phyloP scores from a whole-genome alignment of 1,140 invertebrate species.

The Penaeus indicus region DNA sequence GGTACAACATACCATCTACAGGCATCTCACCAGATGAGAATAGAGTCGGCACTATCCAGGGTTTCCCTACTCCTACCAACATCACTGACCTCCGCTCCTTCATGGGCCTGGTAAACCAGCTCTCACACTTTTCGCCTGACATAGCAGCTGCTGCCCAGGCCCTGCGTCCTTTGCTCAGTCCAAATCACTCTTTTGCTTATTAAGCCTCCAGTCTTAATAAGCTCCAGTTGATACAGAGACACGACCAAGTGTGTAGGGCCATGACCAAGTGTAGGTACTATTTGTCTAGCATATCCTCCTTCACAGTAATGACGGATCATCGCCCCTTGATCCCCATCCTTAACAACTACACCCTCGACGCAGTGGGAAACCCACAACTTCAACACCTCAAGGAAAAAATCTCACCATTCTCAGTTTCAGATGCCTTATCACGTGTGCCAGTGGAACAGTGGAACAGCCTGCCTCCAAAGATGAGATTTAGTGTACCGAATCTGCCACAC shows the following conservation, averaged over 20 bases:
- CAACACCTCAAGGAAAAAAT: constrained; percentile 49
- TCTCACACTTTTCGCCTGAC: constrained; percentile 5
- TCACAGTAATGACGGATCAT: too few relatives aligned
- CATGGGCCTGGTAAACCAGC: constrained; percentile 31
- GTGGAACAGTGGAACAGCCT: not conserved
- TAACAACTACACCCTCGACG: constrained; percentile 67
- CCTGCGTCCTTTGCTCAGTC: too few relatives aligned
- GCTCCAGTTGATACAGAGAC: constrained; percentile 56
- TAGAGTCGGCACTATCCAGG: not conserved
- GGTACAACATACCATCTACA: not conserved
- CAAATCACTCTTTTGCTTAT: too few relatives aligned
- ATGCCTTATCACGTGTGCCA: constrained; percentile 5
- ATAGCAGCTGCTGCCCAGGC: too few relatives aligned
- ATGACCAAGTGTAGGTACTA: too few relatives aligned
- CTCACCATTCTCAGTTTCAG: not conserved
- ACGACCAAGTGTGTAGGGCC: too few relatives aligned
- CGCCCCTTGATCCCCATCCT: constrained; percentile 67
- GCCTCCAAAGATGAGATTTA: not conserved
- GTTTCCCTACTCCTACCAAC: constrained; percentile 17
- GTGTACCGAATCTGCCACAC: not conserved
- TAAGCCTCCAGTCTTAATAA: too few relatives aligned
- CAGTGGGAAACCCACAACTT: constrained; percentile 59
- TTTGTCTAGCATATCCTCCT: too few relatives aligned
- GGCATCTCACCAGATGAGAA: not conserved
- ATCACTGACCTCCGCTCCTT: constrained; percentile 26